Evolutionary conservation across 2,888 invertebrate genomes (phyloP).

Genomic region (Meta bourneti): DNA sequence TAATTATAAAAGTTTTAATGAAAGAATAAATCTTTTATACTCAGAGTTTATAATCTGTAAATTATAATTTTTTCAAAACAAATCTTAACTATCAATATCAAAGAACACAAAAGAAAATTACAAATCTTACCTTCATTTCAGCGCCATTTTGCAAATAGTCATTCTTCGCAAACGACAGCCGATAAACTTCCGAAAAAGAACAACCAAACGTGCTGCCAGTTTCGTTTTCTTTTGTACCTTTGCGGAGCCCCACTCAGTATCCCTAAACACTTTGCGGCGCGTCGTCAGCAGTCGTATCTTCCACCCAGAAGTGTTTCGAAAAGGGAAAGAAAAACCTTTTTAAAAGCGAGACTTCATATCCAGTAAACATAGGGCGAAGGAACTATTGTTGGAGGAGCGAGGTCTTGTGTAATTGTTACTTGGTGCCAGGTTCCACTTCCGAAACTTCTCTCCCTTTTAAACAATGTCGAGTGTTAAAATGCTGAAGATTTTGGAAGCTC

Average conservation of each 20-base stretch:
- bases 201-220: neutral
- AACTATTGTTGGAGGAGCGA: constrained; percentile 54
- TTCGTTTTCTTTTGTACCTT: neutral
- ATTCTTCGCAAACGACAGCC: neutral
- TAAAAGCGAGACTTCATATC: constrained; percentile 29
- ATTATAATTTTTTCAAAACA: neutral
- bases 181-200: neutral
- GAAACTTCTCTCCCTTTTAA: neutral
- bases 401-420: constrained; percentile 26
- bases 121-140: neutral
- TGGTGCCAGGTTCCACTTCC: constrained; percentile 54
- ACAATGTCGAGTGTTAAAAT: neutral
- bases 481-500: neutral
- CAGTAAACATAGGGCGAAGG: constrained; percentile 45
- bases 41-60: neutral
- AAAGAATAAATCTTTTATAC: too few species aligned
- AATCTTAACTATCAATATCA: neutral
- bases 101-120: neutral
- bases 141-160: neutral
- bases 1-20: too few species aligned
- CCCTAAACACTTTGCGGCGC: neutral
- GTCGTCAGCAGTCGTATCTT: constrained; percentile 10
- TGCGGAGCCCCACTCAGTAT: neutral
- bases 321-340: constrained; percentile 33
- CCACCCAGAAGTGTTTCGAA: constrained; percentile 13